Evolutionary conservation across 1,140 invertebrate species (phyloP), one percentile per base, ranked within the genome.

Genomic region (Colletes gigas): DNA sequence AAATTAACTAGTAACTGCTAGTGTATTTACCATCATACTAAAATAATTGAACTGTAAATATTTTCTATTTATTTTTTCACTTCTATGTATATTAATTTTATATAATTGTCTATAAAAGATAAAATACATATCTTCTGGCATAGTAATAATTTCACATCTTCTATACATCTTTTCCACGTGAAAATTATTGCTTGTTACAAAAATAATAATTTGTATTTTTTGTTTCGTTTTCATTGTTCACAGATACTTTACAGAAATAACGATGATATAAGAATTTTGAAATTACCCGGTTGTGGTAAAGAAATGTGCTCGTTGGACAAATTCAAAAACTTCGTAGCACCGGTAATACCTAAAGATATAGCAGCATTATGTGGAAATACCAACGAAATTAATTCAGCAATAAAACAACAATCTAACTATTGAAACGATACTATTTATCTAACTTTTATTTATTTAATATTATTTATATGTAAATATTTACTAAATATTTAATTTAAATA

Each of bases 251-350:
- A 70, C 9, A 70, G 30, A 70, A 70, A 59, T 10, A 6, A 77
- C 0, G 44, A n/a, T 1, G 8, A 70, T 8, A 4, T 41, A 30
- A 12, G 8, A 21, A 8, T 8, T 2, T 50, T 77, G 0, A n/a
- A 70, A 50, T 50, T 77, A 4, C 55, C 75, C 17, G 30, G 55
- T 10, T 77, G 75, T 10, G 17, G 4, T 8, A 30, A 30, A 30
- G 57, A 60, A 9, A 19, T 77, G 75, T 77, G 75, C 9, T 55
- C 66, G n/a, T n/a, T 77, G 8, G 75, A 70, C 15, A 30, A 7
- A 1, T 77, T 77, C 44, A 70, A 19, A 19, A 60, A 70, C 2
- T 19, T 77, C 1, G 55, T 77, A 15, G 12, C 12, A 9, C 55
- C 66, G 1, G 0, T 60, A 7, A 1, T 60, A 41, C 55, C 75